Evolutionary conservation across 2,797 vertebrate genomes (phyloP).

Genomic region (Apogon hyalosoma): DNA sequence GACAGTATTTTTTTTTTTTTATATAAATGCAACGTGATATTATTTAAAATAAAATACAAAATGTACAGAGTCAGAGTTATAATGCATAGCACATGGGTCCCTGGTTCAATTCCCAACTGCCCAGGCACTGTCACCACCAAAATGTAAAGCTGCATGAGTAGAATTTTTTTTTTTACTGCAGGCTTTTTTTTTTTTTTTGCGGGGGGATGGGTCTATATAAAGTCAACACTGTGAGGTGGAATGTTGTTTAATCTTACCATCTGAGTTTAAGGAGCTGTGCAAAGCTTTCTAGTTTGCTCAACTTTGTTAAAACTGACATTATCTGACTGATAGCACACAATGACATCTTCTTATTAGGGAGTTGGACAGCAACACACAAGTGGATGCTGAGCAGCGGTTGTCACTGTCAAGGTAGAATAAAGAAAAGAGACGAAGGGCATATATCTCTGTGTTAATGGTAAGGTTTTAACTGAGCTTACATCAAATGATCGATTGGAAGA

Average conservation of each 20-base stretch:
- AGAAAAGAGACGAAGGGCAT: too few relatives aligned
- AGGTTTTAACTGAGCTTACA: too few relatives aligned
- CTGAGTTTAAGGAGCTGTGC: not conserved
- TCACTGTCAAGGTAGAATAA: not conserved
- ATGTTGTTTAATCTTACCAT: not conserved
- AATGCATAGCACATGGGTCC: too few relatives aligned
- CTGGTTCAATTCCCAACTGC: too few relatives aligned
- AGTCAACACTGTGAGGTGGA: not conserved
- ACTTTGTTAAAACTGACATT: not conserved
- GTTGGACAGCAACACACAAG: not conserved
- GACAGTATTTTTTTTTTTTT: constrained; percentile 1
- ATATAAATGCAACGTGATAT: not conserved
- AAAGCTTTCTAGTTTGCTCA: not conserved
- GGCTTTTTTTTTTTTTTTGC: too few relatives aligned
- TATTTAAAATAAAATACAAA: not conserved
- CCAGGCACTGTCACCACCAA: too few relatives aligned
- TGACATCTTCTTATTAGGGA: constrained; percentile 4
- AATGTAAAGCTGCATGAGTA: too few relatives aligned
- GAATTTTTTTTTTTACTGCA: not conserved
- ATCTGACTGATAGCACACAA: constrained; percentile 4
- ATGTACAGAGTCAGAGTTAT: not conserved
- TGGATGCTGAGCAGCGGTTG: constrained; percentile 6
- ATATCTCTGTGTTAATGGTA: too few relatives aligned
- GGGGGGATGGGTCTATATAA: not conserved
- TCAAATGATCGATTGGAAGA: too few relatives aligned